phyloP scores from a whole-genome alignment of 2,113 vertebrate species.

The Grantiella picta region DNA sequence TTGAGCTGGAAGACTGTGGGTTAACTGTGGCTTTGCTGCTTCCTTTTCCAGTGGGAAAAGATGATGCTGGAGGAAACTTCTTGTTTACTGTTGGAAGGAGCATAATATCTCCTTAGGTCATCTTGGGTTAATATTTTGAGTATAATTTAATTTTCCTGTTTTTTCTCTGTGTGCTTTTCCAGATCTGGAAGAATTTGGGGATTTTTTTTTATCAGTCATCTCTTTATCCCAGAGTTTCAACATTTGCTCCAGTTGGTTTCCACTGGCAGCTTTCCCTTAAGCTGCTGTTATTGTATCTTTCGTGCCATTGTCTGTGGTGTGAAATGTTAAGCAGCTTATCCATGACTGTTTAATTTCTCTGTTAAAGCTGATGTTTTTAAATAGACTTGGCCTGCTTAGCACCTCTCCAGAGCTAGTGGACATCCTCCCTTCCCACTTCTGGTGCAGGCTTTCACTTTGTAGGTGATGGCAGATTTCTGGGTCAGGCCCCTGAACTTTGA shows the following conservation, averaged over 20 bases:
- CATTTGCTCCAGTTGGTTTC: conserved; percentile 4
- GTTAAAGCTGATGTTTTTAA: background rate
- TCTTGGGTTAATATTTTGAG: background rate
- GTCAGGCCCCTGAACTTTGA: background rate
- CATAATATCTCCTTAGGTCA: background rate
- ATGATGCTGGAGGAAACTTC: background rate
- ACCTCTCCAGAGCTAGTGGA: background rate
- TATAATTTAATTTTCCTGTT: background rate
- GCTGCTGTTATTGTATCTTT: conserved; percentile 27
- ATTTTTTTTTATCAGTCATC: background rate
- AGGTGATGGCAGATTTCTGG: background rate
- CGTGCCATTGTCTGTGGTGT: background rate
- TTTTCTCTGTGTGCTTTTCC: background rate
- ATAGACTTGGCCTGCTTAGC: background rate
- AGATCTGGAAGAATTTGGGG: background rate
- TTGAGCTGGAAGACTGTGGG: background rate
- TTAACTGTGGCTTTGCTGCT: background rate
- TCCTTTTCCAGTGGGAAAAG: background rate
- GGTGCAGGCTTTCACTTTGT: background rate
- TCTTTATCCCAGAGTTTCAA: background rate
- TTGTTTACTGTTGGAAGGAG: background rate
- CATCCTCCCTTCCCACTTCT: background rate
- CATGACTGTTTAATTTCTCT: conserved; percentile 39
- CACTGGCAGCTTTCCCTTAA: conserved; percentile 8
- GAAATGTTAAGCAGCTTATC: conserved; percentile 42